phyloP scores from a whole-genome alignment of 2,888 invertebrate species.

The Lutraria lutraria region DNA sequence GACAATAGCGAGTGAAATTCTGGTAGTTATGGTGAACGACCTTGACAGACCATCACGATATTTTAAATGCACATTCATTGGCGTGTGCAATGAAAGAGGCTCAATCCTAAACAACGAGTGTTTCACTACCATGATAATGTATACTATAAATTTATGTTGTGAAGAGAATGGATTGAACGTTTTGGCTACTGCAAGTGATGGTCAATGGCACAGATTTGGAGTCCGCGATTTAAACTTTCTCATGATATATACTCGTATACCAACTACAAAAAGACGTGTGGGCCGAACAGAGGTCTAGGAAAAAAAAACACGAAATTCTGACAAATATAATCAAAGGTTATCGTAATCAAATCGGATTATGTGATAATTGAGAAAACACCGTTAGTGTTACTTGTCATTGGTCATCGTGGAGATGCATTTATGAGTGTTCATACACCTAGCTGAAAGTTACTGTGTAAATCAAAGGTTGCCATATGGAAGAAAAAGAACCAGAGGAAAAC shows the following conservation, averaged over 20 bases:
- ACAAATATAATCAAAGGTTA: constrained; percentile 8
- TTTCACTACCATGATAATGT: constrained; percentile 28
- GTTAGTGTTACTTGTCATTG: too few species aligned
- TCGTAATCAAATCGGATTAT: constrained; percentile 5
- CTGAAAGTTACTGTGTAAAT: too few species aligned
- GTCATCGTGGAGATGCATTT: too few species aligned
- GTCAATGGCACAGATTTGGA: constrained; percentile 56
- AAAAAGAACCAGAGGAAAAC: too few species aligned
- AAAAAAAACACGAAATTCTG: constrained; percentile 8
- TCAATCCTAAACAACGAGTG: constrained; percentile 34
- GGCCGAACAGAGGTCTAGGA: not conserved
- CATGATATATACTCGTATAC: constrained; percentile 32
- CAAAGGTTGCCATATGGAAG: too few species aligned
- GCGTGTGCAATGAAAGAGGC: constrained; percentile 55
- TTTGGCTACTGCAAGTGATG: constrained; percentile 47
- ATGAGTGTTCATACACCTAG: too few species aligned
- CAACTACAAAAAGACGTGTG: constrained; percentile 42
- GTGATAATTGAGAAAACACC: too few species aligned
- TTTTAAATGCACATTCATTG: constrained; percentile 47
- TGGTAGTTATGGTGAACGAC: constrained; percentile 46
- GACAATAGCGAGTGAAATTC: constrained; percentile 44
- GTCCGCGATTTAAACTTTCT: constrained; percentile 29
- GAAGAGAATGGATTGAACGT: constrained; percentile 41
- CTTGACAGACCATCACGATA: constrained; percentile 42
- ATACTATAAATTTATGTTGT: constrained; percentile 38